phyloP scores from a whole-genome alignment of 1,140 invertebrate genomes.

The Colletes latitarsis region DNA sequence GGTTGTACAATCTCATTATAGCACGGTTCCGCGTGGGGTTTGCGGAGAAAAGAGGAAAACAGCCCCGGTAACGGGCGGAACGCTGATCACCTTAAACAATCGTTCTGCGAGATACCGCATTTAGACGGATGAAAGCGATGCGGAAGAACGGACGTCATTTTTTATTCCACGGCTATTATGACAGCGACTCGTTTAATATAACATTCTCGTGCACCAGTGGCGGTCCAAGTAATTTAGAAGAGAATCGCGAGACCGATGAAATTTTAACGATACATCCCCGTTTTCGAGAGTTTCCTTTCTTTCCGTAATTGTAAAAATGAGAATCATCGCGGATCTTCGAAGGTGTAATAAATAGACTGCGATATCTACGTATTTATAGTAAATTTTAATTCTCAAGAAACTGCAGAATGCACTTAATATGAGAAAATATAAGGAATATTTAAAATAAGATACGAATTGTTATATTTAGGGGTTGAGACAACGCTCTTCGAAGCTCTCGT shows the following conservation, averaged over 20 bases:
- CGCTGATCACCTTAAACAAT: conserved; percentile 27
- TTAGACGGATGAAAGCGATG: conserved; percentile 8
- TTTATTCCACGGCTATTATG: conserved; percentile 3
- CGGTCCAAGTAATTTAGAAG: conserved; percentile 25
- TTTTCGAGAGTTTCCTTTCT: not conserved
- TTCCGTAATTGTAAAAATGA: not conserved
- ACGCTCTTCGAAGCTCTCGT: no score
- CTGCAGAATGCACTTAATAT: no score
- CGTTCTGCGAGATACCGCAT: not conserved
- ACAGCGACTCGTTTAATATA: conserved; percentile 39
- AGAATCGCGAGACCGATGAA: conserved; percentile 36
- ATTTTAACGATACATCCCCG: conserved; percentile 39
- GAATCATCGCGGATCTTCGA: not conserved
- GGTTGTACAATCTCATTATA: conserved; percentile 25
- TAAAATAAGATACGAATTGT: no score
- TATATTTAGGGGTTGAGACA: no score
- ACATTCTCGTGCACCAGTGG: conserved; percentile 19
- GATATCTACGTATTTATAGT: no score
- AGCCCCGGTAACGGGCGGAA: not conserved
- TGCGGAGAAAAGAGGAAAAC: not conserved
- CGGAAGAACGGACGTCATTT: conserved; percentile 14
- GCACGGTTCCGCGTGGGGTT: conserved; percentile 2
- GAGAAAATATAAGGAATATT: no score
- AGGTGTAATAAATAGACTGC: no score
- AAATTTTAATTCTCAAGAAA: no score